phyloP scores from a whole-genome alignment of 2,797 vertebrate species.

The Acrossocheilus wenchowensis region DNA sequence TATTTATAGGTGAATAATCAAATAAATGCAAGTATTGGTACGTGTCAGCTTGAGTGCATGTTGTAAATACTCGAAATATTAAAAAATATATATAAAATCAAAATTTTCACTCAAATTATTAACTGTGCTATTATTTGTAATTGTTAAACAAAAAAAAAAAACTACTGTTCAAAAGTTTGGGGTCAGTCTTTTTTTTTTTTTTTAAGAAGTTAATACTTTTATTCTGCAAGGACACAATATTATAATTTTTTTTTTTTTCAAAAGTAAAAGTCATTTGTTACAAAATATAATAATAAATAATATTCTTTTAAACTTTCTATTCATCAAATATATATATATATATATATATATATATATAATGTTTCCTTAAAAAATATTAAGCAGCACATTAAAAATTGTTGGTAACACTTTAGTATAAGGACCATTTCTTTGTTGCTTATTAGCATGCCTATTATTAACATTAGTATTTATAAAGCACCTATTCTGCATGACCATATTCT shows the following conservation, averaged over 20 bases:
- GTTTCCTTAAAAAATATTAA: background rate
- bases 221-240: background rate
- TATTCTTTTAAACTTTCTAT: background rate
- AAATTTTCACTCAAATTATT: background rate
- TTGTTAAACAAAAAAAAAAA: background rate
- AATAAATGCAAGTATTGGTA: background rate
- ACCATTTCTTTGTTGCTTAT: background rate
- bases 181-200: background rate
- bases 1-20: background rate
- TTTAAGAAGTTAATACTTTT: background rate
- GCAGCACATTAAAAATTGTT: background rate
- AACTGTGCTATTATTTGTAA: background rate
- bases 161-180: background rate
- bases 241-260: no score
- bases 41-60: background rate
- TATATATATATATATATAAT: no score
- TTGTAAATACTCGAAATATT: background rate
- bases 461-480: background rate
- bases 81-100: accelerated
- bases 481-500: background rate
- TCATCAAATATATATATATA: background rate
- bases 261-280: background rate
- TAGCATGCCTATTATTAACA: background rate
- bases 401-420: background rate
- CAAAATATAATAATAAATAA: background rate